Conservation (phyloP, 2,113 vertebrate genomes). For the Crotophaga sulcirostris region DNA sequence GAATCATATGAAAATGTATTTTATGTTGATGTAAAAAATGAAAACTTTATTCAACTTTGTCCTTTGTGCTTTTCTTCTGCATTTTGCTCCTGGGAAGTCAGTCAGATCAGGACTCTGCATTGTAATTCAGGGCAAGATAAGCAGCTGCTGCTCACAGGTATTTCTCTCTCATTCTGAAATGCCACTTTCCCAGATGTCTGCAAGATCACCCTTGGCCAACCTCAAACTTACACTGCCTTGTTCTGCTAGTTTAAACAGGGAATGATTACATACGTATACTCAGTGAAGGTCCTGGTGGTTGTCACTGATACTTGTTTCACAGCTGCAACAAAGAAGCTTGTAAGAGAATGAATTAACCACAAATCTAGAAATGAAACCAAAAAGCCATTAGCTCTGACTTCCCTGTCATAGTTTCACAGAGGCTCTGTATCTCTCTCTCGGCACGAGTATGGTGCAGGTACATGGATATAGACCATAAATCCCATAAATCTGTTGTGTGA, state of each 20-base stretch:
- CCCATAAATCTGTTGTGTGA: neutral
- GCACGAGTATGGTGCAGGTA: neutral
- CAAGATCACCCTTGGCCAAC: neutral
- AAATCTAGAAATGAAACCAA: neutral
- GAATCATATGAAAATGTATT: neutral
- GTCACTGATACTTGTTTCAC: neutral
- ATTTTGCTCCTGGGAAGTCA: neutral
- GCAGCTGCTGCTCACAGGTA: neutral
- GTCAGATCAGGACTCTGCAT: neutral
- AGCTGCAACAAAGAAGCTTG: neutral
- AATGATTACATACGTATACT: accelerated
- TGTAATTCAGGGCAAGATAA: neutral
- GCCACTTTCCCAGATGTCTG: neutral
- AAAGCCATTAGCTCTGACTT: neutral
- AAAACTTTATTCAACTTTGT: neutral
- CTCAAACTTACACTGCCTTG: neutral
- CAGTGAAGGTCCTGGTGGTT: neutral
- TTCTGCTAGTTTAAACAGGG: neutral
- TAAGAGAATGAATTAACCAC: neutral
- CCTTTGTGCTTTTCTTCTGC: neutral
- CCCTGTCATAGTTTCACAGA: neutral
- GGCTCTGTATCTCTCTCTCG: neutral
- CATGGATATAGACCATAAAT: neutral
- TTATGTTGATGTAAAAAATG: neutral
- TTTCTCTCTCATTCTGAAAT: neutral